Evolutionary conservation across 2,113 vertebrate genomes (phyloP), one percentile per base, ranked within the genome.

Genomic region (Proteles cristata): DNA sequence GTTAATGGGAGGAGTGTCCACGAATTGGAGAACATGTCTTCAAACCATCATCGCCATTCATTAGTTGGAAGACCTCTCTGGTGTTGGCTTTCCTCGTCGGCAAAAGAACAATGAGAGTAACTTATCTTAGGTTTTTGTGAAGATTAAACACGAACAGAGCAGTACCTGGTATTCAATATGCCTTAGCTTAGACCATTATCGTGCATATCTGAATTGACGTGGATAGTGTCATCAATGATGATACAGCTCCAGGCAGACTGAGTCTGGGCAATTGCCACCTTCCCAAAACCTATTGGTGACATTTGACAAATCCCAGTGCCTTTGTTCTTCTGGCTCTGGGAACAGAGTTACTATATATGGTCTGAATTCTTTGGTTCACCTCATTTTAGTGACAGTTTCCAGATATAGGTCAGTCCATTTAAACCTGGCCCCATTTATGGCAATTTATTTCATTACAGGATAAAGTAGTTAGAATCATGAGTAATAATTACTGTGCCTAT

Each of bases 371-470:
- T 96, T 83, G 92, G 87, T 94, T 95, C 90, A 96, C 80, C 95
- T 98, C 87, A 50, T 93, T 97, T 97, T 97, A 94, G 96, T 55
- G 95, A 88, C 94, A 96, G 81, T 87, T 96, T 95, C 96, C 95
- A 95, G 93, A 98, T 97, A 97, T 95, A 97, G 98, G 97, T 96
- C 98, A 97, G 90, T 88, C 63, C 96, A 88, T 76, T 97, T 96
- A 96, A 97, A 86, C 95, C 95, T 80, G 96, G 90, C 94, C 97
- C 97, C 97, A 95, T 97, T 97, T 94, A 97, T 80, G 94, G 96
- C 76, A 96, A 93, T 96, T 97, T 93, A 96, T 91, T 88, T 95
- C 97, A 85, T 97, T 96, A 97, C 7, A 94, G 95, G 95, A 96
- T 96, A 83, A 96, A 95, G 96, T n/a, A 92, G 83, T 87, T 92